Evolutionary conservation across 2,888 invertebrate species (phyloP), one percentile per base, ranked within the genome.

Genomic region (Ernsta delagoae): DNA sequence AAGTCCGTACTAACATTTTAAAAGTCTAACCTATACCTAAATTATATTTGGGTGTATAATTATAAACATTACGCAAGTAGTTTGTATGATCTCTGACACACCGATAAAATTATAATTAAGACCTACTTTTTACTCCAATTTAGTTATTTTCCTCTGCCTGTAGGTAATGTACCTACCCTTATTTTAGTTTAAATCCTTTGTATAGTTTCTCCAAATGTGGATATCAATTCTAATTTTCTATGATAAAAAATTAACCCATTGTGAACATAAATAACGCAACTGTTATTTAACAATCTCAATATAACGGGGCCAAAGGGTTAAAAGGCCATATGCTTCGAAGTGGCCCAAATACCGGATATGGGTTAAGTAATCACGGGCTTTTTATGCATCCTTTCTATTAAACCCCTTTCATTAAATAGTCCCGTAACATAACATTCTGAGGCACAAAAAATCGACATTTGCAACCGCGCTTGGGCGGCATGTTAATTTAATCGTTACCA

Each of bases 221-320:
- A 24, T 1, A 24, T 24, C 24, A 24, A 24, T 24, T 24, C 24
- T 24, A 24, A 24, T 24, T 24, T 24, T 24, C 24, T 24, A 24
- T 1, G 24, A 24, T 24, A 24, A 24, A 24, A 24, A 24, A 24
- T 3, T 24, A 1, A 1, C 36, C 36, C 41, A 85, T 88, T 88
- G 87, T 86, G 81, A 75, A 85, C 77, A 85, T 84, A 83, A 84
- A 86, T 86, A 85, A 84, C 79, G 88, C 91, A 92, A 92, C 92
- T 91, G 92, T 87, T 87, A 79, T 82, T 81, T 79, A 83, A 81
- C 82, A 84, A 89, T 83, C 78, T 80, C 74, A 75, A 74, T 77
- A 83, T 91, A 92, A 92, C 92, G 91, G 92, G 92, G 92, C 90
- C 87, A 92, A 93, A 92, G 93, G 93, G 93, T 93, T 93, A 91